Percentiles rank a stretch among this genome's conserved stretches.
These are phyloP conservation scores for Papilio polyxenes DNA, from an alignment of 1,140 invertebrate species.

Conservation along the genomic window DNA sequence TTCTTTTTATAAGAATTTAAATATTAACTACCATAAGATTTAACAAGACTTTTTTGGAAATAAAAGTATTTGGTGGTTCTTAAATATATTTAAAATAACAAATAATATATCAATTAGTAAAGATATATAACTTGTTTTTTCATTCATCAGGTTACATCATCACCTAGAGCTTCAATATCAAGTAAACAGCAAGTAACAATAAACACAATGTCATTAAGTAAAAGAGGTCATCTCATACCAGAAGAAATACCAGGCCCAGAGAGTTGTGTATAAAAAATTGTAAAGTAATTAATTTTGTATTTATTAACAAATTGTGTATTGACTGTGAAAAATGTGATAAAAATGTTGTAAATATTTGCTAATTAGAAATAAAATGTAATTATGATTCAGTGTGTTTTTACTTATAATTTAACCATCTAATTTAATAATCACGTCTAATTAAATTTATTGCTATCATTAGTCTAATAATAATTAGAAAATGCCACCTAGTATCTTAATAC, in stretches of 20 bases:
- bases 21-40: no score
- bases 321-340: slow-evolving; percentile 77
- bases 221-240: slow-evolving; percentile 74
- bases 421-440: no score
- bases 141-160: slow-evolving; percentile 56
- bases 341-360: slow-evolving; percentile 68
- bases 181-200: slow-evolving; percentile 59
- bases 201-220: slow-evolving; percentile 65
- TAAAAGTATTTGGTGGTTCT: no score
- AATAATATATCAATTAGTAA: background rate
- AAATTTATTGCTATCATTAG: no score
- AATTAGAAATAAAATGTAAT: slow-evolving; percentile 51
- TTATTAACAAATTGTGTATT: slow-evolving; percentile 62
- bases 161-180: slow-evolving; percentile 51
- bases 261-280: slow-evolving; percentile 72
- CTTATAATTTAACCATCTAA: background rate
- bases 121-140: background rate
- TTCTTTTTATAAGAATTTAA: background rate
- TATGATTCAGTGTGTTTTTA: slow-evolving; percentile 43
- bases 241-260: slow-evolving; percentile 76
- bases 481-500: no score
- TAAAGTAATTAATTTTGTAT: slow-evolving; percentile 53
- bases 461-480: no score
- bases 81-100: background rate
- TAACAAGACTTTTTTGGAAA: no score